Base-by-base conservation (phyloP, 2,888 invertebrate species). In the Agonopterix alstromeriana region DNA sequence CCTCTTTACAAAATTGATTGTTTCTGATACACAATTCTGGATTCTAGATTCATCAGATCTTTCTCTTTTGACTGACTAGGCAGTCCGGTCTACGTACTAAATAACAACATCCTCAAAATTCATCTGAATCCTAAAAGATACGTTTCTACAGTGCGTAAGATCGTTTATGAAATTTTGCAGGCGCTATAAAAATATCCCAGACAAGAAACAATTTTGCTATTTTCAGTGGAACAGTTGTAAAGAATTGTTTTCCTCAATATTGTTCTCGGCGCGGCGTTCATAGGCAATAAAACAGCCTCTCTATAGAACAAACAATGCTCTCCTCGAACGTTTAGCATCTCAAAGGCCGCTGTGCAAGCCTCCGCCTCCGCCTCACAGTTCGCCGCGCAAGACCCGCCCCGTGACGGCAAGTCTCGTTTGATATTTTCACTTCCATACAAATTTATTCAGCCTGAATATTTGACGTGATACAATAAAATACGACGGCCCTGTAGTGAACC, bases 271-370 rank as follows among this genome's bases (percentile, higher is more conserved):
- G 55, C 61, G 54, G 62, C 60, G 59, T 70, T 72, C 62, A 70
- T 73, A 70, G 67, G 74, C 73, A 73, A 76, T 77, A 77, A 75
- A 78, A 67, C 58, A 63, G 59, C 60, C 64, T 58, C 53, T 63
- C 54, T 63, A 60, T 63, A 60, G 58, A 57, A 58, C 58, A 71
- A 75, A 73, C 77, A 75, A 66, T 70, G 71, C 73, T 70, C 60
- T 65, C 70, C 61, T 61, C 60, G 57, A 69, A 57, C 60, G 70
- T 69, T 78, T 77, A 73, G 69, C 74, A 77, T 78, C 65, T 74
- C 77, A 74, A 76, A 77, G 73, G 38, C 65, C 65, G 54, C 56
- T 55, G 56, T 58, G 58, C 51, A 56, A 61, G 55, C 27, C 57
- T 47, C 55, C n/a, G n/a, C 55, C 58, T 56, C 50, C 45, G 47